Evolutionary conservation across 1,140 invertebrate species (phyloP), one percentile per base, ranked within the genome.

Genomic region (Calephelis nemesis): DNA sequence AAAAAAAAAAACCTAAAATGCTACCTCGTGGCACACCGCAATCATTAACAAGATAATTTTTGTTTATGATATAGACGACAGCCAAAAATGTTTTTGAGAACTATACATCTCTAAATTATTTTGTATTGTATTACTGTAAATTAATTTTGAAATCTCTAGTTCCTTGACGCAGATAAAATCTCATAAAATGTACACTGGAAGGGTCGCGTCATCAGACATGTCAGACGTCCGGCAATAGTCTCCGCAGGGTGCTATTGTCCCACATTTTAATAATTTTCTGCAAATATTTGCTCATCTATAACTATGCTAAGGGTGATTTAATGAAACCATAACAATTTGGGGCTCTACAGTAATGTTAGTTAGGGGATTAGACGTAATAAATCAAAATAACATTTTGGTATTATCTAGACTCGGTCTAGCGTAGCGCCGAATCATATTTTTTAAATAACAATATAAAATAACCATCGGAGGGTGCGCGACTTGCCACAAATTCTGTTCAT

Each of bases 271-370:
- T 72, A 82, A 77, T 75, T 76, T 75, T 63, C 45, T 54, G 78
- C 85, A 83, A 83, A 85, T 88, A 85, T 88, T 85, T 86, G 83
- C 74, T 66, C 74, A 73, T 79, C 70, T 67, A 74, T 74, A 72
- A 75, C 75, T 78, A 76, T 71, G 65, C 72, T 74, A 72, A 73
- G 82, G 84, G 81, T 75, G 82, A 84, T 87, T 87, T 86, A 86
- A 88, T 90, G 85, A 88, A 87, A 86, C 82, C 82, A 84, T 80
- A 85, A 87, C 77, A 82, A 73, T 64, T 65, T 52, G 70, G 74
- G 76, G 79, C 76, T 66, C 58, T 66, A 65, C 71, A 74, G 68
- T 62, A 69, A 68, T 69, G 19, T 58, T 58, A 58, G 48, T 66
- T 72, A 72, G 63, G 58, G 63, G 19, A 63, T 69, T 7, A 69